phyloP scores from a whole-genome alignment of 1,140 invertebrate genomes.

The Drosophila carrolli region DNA sequence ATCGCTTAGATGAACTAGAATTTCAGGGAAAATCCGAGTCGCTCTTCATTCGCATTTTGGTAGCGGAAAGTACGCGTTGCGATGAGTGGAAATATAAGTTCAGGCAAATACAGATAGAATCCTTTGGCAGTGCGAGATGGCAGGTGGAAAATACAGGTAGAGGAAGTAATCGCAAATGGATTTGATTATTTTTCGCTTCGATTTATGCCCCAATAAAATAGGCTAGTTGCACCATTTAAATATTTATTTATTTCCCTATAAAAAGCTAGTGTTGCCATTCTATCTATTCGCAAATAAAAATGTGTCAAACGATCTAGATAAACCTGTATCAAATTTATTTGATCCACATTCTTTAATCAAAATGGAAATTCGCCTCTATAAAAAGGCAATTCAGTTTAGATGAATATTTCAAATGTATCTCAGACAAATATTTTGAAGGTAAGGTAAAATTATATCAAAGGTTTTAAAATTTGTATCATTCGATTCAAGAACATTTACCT shows the following conservation, averaged over 20 bases:
- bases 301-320: slow-evolving; percentile 1
- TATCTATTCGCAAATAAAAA: neutral
- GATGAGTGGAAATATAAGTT: slow-evolving; percentile 23
- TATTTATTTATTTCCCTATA: neutral
- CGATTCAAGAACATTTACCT: too few species aligned
- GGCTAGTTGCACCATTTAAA: neutral
- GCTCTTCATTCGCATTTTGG: slow-evolving; percentile 72
- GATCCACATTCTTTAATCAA: neutral
- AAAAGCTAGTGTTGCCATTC: neutral
- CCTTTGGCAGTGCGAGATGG: slow-evolving; percentile 15
- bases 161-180: neutral
- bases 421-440: too few species aligned
- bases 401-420: too few species aligned
- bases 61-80: slow-evolving; percentile 62
- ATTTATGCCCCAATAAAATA: neutral
- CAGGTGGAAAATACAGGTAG: slow-evolving; percentile 57
- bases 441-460: too few species aligned
- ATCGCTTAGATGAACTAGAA: slow-evolving; percentile 62
- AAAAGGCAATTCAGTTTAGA: neutral
- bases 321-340: slow-evolving; percentile 2
- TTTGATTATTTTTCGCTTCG: neutral
- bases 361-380: slow-evolving; percentile 1
- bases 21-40: slow-evolving; percentile 67
- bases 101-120: slow-evolving; percentile 23
- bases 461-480: too few species aligned